phyloP scores from a whole-genome alignment of 2,888 invertebrate genomes.

The Chalcis sispes region DNA sequence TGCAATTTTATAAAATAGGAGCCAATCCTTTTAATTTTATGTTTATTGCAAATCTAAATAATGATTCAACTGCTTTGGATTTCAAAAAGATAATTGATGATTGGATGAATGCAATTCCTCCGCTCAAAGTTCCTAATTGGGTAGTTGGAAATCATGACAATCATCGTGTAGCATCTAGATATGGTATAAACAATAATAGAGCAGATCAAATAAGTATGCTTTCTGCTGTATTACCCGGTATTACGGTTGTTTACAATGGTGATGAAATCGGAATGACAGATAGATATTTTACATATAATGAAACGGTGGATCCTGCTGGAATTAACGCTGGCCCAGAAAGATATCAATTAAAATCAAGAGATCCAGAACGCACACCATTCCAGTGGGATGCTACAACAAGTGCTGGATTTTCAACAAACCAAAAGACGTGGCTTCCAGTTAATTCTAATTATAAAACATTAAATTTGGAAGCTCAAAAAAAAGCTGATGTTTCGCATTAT shows the following conservation, averaged over 20 bases:
- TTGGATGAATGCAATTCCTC: slow-evolving; percentile 80
- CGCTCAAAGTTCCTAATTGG: slow-evolving; percentile 80
- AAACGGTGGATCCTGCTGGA: slow-evolving; percentile 82
- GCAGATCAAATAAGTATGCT: slow-evolving; percentile 80
- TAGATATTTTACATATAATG: slow-evolving; percentile 78
- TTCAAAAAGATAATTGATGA: slow-evolving; percentile 77
- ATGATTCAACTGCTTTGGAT: slow-evolving; percentile 77
- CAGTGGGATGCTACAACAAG: slow-evolving; percentile 24
- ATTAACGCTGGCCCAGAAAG: slow-evolving; percentile 80
- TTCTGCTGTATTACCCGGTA: slow-evolving; percentile 81
- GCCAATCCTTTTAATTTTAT: slow-evolving; percentile 81
- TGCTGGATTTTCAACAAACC: slow-evolving; percentile 80
- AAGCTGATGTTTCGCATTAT: slow-evolving; percentile 77
- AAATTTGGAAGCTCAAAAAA: slow-evolving; percentile 80
- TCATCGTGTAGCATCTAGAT: slow-evolving; percentile 74
- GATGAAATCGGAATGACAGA: slow-evolving; percentile 92
- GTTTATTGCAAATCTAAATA: slow-evolving; percentile 76
- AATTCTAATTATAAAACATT: slow-evolving; percentile 79
- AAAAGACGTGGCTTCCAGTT: slow-evolving; percentile 83
- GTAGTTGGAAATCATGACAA: slow-evolving; percentile 82
- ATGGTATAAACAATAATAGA: slow-evolving; percentile 76
- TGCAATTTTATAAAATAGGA: slow-evolving; percentile 74
- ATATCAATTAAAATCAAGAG: slow-evolving; percentile 75
- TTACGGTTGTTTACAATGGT: slow-evolving; percentile 85
- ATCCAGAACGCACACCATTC: slow-evolving; percentile 78